Percentiles rank a stretch among this genome's conserved stretches.
Conservation (phyloP, 2,113 vertebrate genomes). For the Xiphorhynchus elegans region DNA sequence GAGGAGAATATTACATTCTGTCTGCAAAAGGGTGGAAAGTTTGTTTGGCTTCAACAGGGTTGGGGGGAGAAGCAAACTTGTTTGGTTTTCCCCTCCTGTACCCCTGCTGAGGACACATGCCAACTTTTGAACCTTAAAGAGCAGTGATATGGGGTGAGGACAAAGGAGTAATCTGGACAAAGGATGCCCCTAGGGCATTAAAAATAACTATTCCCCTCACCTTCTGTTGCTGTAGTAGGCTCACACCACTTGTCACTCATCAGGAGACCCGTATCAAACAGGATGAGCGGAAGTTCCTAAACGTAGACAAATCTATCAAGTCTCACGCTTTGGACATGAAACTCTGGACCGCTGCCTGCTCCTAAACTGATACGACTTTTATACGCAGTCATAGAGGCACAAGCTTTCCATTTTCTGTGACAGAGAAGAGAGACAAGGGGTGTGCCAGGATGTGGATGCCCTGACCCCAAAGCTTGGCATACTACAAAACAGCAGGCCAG, state of each 20-base stretch:
- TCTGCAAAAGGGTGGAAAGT: background rate
- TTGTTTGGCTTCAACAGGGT: background rate
- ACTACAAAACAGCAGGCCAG: background rate
- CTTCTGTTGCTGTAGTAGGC: background rate
- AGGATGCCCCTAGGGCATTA: background rate
- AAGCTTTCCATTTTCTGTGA: background rate
- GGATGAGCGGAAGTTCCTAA: background rate
- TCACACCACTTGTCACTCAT: background rate
- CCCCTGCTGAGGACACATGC: background rate
- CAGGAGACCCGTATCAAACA: background rate
- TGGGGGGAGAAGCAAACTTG: background rate
- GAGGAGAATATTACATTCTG: background rate
- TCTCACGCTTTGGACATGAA: background rate
- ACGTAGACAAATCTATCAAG: background rate
- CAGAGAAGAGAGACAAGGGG: background rate
- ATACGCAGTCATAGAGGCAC: background rate
- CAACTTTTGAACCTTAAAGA: conserved; percentile 9
- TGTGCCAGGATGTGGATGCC: background rate
- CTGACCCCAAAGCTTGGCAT: background rate
- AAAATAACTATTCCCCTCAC: background rate
- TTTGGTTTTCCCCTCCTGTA: background rate
- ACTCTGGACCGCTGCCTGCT: background rate
- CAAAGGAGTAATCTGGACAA: background rate
- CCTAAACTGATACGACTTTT: background rate
- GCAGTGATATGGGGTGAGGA: background rate